Conservation (phyloP, 2,113 vertebrate species). For the Butorides virescens region DNA sequence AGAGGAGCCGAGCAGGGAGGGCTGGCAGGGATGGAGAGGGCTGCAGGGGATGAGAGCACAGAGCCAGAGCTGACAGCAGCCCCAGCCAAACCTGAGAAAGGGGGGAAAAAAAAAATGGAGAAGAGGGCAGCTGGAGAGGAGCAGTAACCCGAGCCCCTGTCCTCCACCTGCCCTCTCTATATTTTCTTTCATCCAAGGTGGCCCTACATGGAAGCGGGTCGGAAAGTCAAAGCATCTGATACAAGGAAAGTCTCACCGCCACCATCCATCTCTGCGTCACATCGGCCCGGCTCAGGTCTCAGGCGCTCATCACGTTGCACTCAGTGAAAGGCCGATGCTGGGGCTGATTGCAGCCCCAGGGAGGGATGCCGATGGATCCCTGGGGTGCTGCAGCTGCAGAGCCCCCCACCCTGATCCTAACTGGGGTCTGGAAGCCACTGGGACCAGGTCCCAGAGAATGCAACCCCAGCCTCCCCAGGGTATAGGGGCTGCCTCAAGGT, state of each 20-base stretch:
- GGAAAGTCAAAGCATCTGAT: slow-evolving; percentile 46
- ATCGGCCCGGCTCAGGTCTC: slow-evolving; percentile 19
- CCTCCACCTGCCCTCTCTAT: slow-evolving; percentile 10
- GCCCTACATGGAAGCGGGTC: not conserved
- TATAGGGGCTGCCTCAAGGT: not conserved
- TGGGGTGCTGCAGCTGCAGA: not conserved
- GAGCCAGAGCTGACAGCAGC: not conserved
- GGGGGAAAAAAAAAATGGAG: accelerated
- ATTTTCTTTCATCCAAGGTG: slow-evolving; percentile 32
- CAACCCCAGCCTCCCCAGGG: not conserved
- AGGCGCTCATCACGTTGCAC: slow-evolving; percentile 1
- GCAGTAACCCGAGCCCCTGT: not conserved
- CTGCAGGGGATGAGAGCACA: not conserved
- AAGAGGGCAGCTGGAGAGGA: not conserved
- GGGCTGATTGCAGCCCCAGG: not conserved
- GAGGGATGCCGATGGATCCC: not conserved
- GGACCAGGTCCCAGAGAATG: not conserved
- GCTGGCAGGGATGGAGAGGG: not conserved
- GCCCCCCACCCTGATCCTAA: not conserved
- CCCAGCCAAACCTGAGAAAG: not conserved
- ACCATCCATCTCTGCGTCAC: slow-evolving; percentile 9
- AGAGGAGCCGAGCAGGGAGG: not conserved
- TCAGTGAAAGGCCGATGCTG: not conserved
- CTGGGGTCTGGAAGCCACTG: not conserved
- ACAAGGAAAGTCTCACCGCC: not conserved